Base-by-base conservation (phyloP, 1,140 invertebrate genomes). In the Drosophila cardini region DNA sequence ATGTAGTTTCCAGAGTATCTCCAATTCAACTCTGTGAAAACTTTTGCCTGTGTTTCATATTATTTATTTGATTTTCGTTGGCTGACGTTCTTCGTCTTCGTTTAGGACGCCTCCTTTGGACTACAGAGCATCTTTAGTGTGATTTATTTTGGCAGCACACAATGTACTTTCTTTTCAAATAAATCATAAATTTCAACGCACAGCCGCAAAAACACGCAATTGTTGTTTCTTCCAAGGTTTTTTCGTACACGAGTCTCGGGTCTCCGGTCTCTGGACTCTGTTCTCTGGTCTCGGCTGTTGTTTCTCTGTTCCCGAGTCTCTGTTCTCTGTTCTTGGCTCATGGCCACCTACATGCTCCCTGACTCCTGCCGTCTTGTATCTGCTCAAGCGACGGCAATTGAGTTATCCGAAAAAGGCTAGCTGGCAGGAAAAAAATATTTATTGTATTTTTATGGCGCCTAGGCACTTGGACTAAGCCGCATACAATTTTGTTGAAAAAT, bases 171-270 rank as follows among this genome's bases (percentile, higher is more conserved):
- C 77, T 65, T 84, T 80, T 84, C 84, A 89, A 89, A 89, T 89
- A 89, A 89, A 89, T 89, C 84, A 89, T 89, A 89, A 84, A 89
- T 89, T 89, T 89, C 84, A 80, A 89, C 84, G 77, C 77, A 87
- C 65, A 69, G 72, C 65, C 63, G 72, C 61, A 58, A 64, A 72
- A 72, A 55, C 46, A 67, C 73, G 62, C 69, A 71, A 62, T 86
- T 76, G 72, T 63, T 79, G 45, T 76, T 18, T n/a, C 32, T 53
- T 30, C 26, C 16, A 30, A 52, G 21, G 1, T 69, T 30, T 42
- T 42, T 15, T 10, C 34, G 52, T 58, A 63, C 53, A n/a, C 42
- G 60, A 8, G 36, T 42, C 56, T 53, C 36, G n/a, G 16, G 16
- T 30, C 58, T 63, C 40, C 5, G 40, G 32, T 72, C 58, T 13